These are phyloP conservation scores for Aphelocoma californica DNA, from an alignment of 2,797 vertebrate species.

Conservation along the genomic window DNA sequence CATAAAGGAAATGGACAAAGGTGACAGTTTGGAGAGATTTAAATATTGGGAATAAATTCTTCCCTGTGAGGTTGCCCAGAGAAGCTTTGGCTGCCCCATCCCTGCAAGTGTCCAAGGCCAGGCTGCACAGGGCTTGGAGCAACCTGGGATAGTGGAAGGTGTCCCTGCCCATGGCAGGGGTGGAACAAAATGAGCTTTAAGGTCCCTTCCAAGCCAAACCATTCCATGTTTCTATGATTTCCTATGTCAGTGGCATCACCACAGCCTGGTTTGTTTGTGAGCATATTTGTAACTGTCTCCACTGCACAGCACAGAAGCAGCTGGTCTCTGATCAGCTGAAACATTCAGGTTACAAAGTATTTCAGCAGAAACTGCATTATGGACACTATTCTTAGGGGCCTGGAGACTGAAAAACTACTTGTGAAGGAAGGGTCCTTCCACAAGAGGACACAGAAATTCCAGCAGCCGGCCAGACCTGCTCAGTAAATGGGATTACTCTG, in stretches of 20 bases:
- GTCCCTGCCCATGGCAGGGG: not conserved
- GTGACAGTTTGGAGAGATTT: not conserved
- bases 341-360: not conserved
- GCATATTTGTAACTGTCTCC: not conserved
- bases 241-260: not conserved
- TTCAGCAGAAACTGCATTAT: not conserved
- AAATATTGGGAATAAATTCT: not conserved
- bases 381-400: not conserved
- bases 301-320: fast-evolving
- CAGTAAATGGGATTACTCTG: not conserved
- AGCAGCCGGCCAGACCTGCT: not conserved
- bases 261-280: not conserved
- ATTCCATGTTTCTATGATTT: not conserved
- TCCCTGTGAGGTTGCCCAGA: not conserved
- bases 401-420: not conserved
- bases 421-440: not conserved
- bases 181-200: not conserved
- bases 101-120: not conserved
- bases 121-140: fast-evolving
- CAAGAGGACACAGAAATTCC: not conserved
- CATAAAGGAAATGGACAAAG: not conserved
- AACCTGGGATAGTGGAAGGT: not conserved
- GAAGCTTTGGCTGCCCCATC: not conserved
- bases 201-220: not conserved
- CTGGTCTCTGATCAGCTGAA: not conserved